phyloP scores from a whole-genome alignment of 1,140 invertebrate genomes.

The Muscidifurax raptorellus region DNA sequence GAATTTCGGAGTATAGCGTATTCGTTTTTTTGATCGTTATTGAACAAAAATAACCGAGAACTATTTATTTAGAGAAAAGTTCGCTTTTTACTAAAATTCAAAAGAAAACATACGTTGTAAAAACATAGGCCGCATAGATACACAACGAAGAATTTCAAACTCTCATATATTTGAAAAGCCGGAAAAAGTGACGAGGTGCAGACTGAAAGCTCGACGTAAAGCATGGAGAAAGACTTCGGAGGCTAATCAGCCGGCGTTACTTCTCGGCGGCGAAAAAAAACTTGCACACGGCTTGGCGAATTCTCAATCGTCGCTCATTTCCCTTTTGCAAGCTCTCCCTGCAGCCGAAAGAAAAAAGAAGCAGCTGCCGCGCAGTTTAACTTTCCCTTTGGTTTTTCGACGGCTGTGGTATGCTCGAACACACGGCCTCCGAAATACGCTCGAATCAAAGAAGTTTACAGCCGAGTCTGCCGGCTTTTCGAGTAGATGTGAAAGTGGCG shows the following conservation, averaged over 20 bases:
- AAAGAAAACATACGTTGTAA: not conserved
- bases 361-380: constrained; percentile 43
- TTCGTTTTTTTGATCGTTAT: not conserved
- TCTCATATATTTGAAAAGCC: not conserved
- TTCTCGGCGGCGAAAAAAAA: not conserved
- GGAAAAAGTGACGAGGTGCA: not conserved
- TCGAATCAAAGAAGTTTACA: constrained; percentile 19
- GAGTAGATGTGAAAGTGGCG: not conserved
- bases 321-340: constrained; percentile 21
- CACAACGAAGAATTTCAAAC: no score
- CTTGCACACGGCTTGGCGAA: not conserved
- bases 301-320: constrained; percentile 46
- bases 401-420: not conserved
- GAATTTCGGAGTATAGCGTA: not conserved
- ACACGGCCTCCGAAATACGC: not conserved
- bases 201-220: not conserved
- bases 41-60: not conserved
- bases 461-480: constrained; percentile 1
- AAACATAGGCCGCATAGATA: not conserved
- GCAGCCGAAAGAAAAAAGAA: not conserved
- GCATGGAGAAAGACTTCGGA: not conserved
- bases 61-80: not conserved
- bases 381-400: constrained; percentile 34
- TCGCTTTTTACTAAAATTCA: not conserved
- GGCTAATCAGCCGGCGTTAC: constrained; percentile 2